Evolutionary conservation across 1,140 invertebrate species (phyloP).

Genomic region (Diplogasteroides magnus): DNA sequence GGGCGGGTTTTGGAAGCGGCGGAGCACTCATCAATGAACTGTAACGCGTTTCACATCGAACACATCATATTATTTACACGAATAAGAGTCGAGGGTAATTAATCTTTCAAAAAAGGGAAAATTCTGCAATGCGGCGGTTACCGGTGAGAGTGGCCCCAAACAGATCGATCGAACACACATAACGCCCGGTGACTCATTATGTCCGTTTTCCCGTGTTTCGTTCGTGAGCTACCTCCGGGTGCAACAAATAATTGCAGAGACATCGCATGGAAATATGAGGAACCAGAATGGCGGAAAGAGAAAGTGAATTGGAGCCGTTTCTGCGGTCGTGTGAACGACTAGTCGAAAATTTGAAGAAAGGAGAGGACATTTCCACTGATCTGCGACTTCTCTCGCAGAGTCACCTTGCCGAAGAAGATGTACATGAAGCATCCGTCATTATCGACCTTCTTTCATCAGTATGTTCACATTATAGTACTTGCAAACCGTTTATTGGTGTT

Average conservation of each 20-base stretch:
- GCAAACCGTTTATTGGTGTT: not conserved
- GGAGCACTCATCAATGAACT: slow-evolving; percentile 5
- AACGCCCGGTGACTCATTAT: not conserved
- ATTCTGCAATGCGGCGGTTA: not conserved
- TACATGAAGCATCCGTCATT: not conserved
- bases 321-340: not conserved
- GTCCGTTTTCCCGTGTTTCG: not conserved
- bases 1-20: slow-evolving; percentile 26
- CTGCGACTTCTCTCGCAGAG: not conserved
- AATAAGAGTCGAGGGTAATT: not conserved
- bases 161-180: not conserved
- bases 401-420: not conserved
- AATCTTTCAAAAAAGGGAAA: not conserved
- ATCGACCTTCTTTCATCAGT: not conserved
- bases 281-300: not conserved
- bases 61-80: not conserved
- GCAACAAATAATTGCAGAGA: no score
- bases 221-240: not conserved
- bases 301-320: not conserved
- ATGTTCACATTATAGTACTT: not conserved
- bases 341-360: not conserved
- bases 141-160: no score
- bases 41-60: not conserved
- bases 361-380: not conserved
- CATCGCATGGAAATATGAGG: no score